Evolutionary conservation across 2,797 vertebrate genomes (phyloP), one percentile per base, ranked within the genome.

Genomic region (Etheostoma perlongum): DNA sequence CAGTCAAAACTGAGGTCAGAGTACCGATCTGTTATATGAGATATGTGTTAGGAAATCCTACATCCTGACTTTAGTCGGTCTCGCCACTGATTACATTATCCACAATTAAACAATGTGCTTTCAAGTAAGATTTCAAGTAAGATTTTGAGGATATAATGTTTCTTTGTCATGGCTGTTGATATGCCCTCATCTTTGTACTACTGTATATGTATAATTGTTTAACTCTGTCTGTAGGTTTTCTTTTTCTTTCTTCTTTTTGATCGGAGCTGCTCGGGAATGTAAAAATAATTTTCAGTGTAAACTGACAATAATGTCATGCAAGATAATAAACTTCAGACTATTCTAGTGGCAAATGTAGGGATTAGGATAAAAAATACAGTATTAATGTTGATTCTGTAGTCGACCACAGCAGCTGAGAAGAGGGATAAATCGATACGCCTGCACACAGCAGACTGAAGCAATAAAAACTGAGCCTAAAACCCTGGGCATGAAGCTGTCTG

Each of bases 401-500:
- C 30, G 49, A 64, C 44, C 25, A 30, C 40, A 16, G 49, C 69
- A n/a, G 30, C 67, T 54, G 36, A 71, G 74, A 48, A 21, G 52
- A 74, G 61, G 42, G 75, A 67, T 75, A 55, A 48, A 62, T 46
- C 76, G 67, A 89, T 9, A 46, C 53, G 57, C 55, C 76, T 75
- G 79, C 67, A 42, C 52, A 15, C n/a, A 36, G 65, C 58, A 58
- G 27, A 11, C 55, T 53, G 52, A 57, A 48, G 67, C 63, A 36
- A 79, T 74, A 77, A 66, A 87, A 71, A 61, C 25, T 0, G 25
- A 75, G 66, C 30, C 59, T 72, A 75, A 85, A 85, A 82, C 60
- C 79, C 63, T 3, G 42, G 72, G 58, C 49, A 48, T 2, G 52
- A 75, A 47, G 65, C 55, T 42, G 46, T 54, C 55, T 36, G 52